Base-by-base conservation (phyloP, 2,888 invertebrate species). In the Ypsolopha sequella region DNA sequence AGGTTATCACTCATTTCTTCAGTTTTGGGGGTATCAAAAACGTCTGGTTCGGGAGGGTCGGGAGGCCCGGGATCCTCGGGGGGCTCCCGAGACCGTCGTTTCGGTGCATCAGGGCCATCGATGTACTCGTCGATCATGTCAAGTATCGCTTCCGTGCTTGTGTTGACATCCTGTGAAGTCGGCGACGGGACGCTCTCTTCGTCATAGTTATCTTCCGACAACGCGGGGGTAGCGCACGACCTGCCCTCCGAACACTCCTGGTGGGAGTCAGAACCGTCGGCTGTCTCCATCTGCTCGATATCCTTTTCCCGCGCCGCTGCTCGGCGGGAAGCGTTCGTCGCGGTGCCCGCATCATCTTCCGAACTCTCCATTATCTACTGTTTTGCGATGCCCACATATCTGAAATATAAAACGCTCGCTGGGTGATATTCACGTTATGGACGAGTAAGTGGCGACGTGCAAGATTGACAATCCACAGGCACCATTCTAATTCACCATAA, bases 401-500 rank as follows among this genome's bases (percentile, higher is more conserved):
- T 86, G 80, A 82, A 87, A 86, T 80, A 74, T 68, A 79, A 86
- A 85, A 80, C 76, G 69, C 77, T 77, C 74, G 73, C 78, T 77
- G 67, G 76, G 73, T 78, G 78, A 80, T 81, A 82, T 84, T 86
- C 81, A 84, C 77, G 81, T 81, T 80, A 79, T 72, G 75, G 80
- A 77, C 68, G 70, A 73, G 80, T 39, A 80, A 82, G 84, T 82
- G 84, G 80, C 82, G 85, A 85, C 82, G 80, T 85, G 81, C 76
- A 68, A 80, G 81, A 82, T 76, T 81, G 86, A 81, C 80, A 80
- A 85, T 76, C 78, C 80, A 80, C 79, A 80, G 81, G 79, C 84
- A 84, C 84, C 86, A 84, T 85, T 86, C 86, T 84, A 86, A 84
- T 85, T 84, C 86, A 85, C 86, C 84, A 85, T 82, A 85, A 84